Evolutionary conservation across 2,797 vertebrate species (phyloP).

Genomic region (Decapterus maruadsi): DNA sequence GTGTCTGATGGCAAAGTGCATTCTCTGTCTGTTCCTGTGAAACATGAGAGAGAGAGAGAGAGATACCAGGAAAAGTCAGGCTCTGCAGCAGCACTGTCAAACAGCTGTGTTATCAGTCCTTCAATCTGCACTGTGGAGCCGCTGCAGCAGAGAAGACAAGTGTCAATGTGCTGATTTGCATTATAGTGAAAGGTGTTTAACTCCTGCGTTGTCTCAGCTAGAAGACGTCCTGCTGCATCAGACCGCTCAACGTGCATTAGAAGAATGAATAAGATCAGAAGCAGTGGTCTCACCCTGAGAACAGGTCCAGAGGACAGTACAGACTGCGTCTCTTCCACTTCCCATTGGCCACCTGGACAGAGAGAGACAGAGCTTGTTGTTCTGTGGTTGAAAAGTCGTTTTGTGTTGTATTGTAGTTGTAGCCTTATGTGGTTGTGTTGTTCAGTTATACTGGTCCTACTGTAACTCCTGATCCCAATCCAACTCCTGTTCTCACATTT

Average conservation of each 20-base stretch:
- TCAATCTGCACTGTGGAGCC: background rate
- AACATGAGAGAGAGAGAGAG: constrained; percentile 16
- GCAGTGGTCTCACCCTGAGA: constrained; percentile 93
- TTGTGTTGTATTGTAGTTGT: no score
- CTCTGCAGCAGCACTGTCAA: background rate
- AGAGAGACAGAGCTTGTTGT: constrained; percentile 14
- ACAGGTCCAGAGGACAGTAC: constrained; percentile 97
- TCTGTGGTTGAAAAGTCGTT: no score
- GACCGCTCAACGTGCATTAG: background rate
- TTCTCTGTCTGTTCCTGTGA: constrained; percentile 94
- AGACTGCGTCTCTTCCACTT: constrained; percentile 96
- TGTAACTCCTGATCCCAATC: no score
- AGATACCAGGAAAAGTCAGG: constrained; percentile 1
- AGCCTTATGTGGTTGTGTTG: no score
- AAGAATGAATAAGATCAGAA: background rate
- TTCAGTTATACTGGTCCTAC: no score
- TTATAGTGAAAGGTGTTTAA: background rate
- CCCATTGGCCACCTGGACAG: constrained; percentile 91
- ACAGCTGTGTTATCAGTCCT: background rate
- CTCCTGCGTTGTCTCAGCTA: background rate
- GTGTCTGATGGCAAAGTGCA: constrained; percentile 96
- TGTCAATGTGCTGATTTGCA: background rate
- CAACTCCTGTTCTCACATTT: no score
- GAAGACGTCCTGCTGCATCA: background rate
- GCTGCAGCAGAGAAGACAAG: background rate